These are phyloP conservation scores for Pteria penguin DNA, from an alignment of 2,888 invertebrate species.

Conservation along the genomic window DNA sequence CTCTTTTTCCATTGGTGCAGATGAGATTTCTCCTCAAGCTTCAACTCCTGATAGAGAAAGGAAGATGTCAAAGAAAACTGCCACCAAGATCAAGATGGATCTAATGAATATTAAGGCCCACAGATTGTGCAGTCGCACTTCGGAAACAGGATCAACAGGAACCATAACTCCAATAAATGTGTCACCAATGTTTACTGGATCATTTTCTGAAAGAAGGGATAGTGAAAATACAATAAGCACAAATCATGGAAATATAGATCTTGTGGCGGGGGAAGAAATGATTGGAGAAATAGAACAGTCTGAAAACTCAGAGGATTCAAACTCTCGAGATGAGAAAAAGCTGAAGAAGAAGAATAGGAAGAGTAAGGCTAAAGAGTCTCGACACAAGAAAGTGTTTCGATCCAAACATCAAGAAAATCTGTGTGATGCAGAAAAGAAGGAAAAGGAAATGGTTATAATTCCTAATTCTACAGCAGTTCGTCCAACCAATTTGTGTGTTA, in stretches of 20 bases:
- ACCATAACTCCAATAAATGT: constrained; percentile 28
- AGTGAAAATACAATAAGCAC: not conserved
- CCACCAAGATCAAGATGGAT: not conserved
- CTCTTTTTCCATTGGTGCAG: not conserved
- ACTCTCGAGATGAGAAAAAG: constrained; percentile 20
- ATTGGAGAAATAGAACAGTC: constrained; percentile 13
- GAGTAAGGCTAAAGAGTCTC: not conserved
- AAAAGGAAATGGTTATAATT: not conserved
- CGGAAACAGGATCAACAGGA: constrained; percentile 34
- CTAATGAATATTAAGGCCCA: not conserved
- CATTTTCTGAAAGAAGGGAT: constrained; percentile 24
- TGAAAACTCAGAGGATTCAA: constrained; percentile 7
- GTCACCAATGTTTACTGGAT: constrained; percentile 22
- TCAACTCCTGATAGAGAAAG: not conserved
- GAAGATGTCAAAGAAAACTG: not conserved
- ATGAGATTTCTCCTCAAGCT: not conserved
- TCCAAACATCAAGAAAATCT: not conserved
- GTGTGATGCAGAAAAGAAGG: not conserved
- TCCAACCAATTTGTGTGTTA: constrained; percentile 6
- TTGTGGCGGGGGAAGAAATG: not conserved
- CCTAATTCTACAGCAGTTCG: not conserved
- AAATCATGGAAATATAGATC: constrained; percentile 7
- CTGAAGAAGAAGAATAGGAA: constrained; percentile 29
- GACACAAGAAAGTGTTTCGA: not conserved
- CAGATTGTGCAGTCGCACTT: not conserved